Percentiles rank a stretch among this genome's conserved stretches.
phyloP scores from a whole-genome alignment of 2,888 invertebrate species.

The Cataglyphis altisquamis region DNA sequence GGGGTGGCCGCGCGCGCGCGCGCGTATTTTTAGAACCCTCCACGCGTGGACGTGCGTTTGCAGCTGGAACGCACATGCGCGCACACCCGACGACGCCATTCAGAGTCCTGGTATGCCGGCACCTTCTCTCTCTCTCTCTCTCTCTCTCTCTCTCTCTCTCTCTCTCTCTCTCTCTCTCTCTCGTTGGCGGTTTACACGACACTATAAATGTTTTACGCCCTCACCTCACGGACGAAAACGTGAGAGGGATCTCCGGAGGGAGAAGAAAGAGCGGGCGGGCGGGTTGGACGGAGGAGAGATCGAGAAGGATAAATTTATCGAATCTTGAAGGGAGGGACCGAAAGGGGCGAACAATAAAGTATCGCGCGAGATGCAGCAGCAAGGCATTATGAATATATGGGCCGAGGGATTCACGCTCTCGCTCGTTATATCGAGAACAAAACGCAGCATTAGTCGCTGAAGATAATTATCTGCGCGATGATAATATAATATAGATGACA shows the following conservation, averaged over 20 bases:
- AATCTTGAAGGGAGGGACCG: constrained; percentile 15
- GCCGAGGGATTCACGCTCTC: neutral
- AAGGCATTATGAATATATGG: constrained; percentile 27
- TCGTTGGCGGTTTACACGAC: constrained; percentile 59
- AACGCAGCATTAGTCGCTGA: constrained; percentile 1
- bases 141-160: no score
- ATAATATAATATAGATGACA: constrained; percentile 3
- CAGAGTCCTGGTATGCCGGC: constrained; percentile 71
- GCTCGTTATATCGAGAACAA: neutral
- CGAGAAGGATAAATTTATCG: constrained; percentile 64
- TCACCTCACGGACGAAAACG: constrained; percentile 66
- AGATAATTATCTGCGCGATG: constrained; percentile 34
- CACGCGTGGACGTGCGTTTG: constrained; percentile 71
- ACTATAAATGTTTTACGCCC: constrained; percentile 78
- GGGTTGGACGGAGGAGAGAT: constrained; percentile 25
- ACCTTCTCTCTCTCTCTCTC: constrained; percentile 5
- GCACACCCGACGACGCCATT: constrained; percentile 71
- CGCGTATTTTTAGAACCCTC: constrained; percentile 81
- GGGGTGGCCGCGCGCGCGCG: constrained; percentile 66
- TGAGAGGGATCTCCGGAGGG: constrained; percentile 13
- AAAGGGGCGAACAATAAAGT: constrained; percentile 16
- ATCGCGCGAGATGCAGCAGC: neutral
- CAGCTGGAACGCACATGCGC: constrained; percentile 83
- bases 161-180: no score
- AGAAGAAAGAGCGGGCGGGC: neutral